Percentiles rank a stretch among this genome's conserved stretches.
Conservation (phyloP, 1,140 invertebrate genomes). For the Drosophila willistoni region DNA sequence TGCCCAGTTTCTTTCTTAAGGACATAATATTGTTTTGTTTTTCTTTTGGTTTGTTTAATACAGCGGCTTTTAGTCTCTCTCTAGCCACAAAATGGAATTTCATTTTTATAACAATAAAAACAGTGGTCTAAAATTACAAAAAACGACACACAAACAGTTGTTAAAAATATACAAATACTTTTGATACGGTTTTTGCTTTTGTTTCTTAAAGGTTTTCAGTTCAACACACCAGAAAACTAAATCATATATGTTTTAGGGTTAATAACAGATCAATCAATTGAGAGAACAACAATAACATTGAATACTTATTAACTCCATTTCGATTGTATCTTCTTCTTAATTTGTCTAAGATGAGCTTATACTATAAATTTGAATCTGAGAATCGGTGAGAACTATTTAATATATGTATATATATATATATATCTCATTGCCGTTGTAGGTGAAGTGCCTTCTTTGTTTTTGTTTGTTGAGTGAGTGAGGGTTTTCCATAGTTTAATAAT, state of each 20-base stretch:
- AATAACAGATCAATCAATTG: background rate
- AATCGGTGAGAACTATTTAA: slow-evolving; percentile 48
- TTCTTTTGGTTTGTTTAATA: slow-evolving; percentile 16
- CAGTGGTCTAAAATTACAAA: slow-evolving; percentile 42
- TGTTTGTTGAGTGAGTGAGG: slow-evolving; percentile 31
- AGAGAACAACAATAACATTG: slow-evolving; percentile 33
- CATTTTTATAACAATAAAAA: slow-evolving; percentile 37
- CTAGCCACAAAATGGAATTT: slow-evolving; percentile 20
- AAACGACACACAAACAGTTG: slow-evolving; percentile 62
- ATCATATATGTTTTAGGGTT: slow-evolving; percentile 23
- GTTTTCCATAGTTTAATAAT: slow-evolving; percentile 52
- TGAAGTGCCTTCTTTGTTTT: slow-evolving; percentile 38
- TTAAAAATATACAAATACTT: slow-evolving; percentile 47
- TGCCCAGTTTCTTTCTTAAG: background rate
- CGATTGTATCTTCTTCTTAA: slow-evolving; percentile 25
- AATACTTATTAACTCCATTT: slow-evolving; percentile 31
- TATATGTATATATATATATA: slow-evolving; percentile 53
- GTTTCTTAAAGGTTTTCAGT: slow-evolving; percentile 11
- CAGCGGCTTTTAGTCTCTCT: slow-evolving; percentile 32
- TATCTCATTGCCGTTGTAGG: slow-evolving; percentile 27
- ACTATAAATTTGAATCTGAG: slow-evolving; percentile 47
- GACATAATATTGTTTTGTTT: too few relatives aligned
- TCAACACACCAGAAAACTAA: slow-evolving; percentile 32
- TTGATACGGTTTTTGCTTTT: slow-evolving; percentile 22
- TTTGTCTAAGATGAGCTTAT: slow-evolving; percentile 60